A percentile compares a stretch with the other conserved stretches of the same genome.
These are phyloP conservation scores for Drosophila neotestacea DNA, from an alignment of 2,888 invertebrate genomes.

Conservation along the genomic window DNA sequence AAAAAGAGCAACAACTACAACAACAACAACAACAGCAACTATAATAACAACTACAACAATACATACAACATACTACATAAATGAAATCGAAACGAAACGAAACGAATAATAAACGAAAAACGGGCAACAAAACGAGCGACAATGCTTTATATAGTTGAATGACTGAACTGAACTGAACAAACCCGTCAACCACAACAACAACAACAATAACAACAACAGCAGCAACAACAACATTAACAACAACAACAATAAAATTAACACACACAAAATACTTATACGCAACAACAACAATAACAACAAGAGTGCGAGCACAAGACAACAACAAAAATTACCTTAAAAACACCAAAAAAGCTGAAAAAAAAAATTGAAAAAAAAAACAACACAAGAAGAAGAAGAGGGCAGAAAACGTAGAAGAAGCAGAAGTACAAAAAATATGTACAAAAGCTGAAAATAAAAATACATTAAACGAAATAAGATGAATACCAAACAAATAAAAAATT, in stretches of 20 bases:
- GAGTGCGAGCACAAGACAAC: conserved; percentile 16
- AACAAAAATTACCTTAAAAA: conserved; percentile 80
- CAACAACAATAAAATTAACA: conserved; percentile 70
- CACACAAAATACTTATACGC: conserved; percentile 77
- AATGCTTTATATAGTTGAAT: conserved; percentile 80
- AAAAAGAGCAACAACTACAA: conserved; percentile 38
- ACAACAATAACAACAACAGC: conserved; percentile 38
- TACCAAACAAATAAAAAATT: conserved; percentile 82
- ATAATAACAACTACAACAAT: conserved; percentile 36
- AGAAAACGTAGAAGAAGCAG: conserved; percentile 23
- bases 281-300: conserved; percentile 58
- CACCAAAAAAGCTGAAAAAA: conserved; percentile 76
- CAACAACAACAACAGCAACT: conserved; percentile 34
- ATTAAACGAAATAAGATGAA: conserved; percentile 80
- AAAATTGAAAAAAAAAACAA: conserved; percentile 62
- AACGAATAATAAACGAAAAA: conserved; percentile 70
- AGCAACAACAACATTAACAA: conserved; percentile 58
- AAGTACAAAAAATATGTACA: conserved; percentile 48
- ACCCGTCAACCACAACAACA: conserved; percentile 74
- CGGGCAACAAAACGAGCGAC: conserved; percentile 60
- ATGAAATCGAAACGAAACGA: conserved; percentile 80
- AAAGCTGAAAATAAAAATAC: conserved; percentile 80
- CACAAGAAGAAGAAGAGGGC: conserved; percentile 16
- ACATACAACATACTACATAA: conserved; percentile 59
- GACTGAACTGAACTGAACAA: conserved; percentile 74